A percentile compares a stretch with the other conserved stretches of the same genome.
These are phyloP conservation scores for Tragelaphus buxtoni DNA, from an alignment of 2,113 vertebrate species.

Conservation along the genomic window DNA sequence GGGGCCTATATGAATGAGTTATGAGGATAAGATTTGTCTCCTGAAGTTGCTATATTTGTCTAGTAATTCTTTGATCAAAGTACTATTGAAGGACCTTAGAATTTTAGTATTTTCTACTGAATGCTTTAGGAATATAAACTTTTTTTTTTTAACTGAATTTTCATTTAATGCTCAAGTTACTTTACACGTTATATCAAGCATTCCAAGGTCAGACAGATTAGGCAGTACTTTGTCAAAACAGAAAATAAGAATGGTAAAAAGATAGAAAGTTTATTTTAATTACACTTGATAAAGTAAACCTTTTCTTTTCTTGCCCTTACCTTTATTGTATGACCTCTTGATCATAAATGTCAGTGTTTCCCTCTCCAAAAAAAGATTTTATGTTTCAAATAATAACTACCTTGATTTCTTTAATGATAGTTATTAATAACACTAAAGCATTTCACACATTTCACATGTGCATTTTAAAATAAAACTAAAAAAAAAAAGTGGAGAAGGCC, in stretches of 20 bases:
- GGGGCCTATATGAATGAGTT: not conserved
- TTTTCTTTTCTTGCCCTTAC: not conserved
- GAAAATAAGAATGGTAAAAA: not conserved
- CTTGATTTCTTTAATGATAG: not conserved
- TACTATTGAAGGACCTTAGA: not conserved
- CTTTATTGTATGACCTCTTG: not conserved
- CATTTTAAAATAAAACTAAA: slow-evolving; percentile 2
- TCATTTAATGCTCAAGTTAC: not conserved
- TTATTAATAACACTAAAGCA: slow-evolving; percentile 17
- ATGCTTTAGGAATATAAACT: not conserved
- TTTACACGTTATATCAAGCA: not conserved
- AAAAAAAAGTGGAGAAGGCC: not conserved
- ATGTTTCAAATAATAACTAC: not conserved
- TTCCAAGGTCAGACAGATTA: not conserved
- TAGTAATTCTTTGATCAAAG: not conserved
- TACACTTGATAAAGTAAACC: not conserved
- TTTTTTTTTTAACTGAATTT: not conserved
- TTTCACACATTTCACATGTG: not conserved
- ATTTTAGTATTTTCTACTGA: not conserved
- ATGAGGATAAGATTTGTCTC: not conserved
- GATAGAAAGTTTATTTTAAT: not conserved
- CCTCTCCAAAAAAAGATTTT: not conserved
- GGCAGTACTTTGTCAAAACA: slow-evolving; percentile 21
- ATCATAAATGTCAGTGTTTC: not conserved
- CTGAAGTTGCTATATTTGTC: not conserved